Percentiles rank a stretch among this genome's conserved stretches.
These are phyloP conservation scores for Panzeria rudis DNA, from an alignment of 2,888 invertebrate genomes.

Conservation along the genomic window DNA sequence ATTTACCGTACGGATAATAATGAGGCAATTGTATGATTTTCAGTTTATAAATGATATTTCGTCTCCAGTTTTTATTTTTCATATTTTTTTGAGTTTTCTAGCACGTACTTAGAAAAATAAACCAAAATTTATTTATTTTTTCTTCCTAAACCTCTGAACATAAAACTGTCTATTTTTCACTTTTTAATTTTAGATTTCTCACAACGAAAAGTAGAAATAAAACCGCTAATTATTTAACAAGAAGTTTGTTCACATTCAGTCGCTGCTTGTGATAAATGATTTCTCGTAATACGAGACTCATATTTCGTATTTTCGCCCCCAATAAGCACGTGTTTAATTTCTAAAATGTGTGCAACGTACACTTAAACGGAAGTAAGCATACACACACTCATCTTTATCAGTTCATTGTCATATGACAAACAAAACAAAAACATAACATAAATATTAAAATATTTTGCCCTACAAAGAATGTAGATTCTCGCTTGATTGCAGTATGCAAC, in stretches of 20 bases:
- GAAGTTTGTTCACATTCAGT: constrained; percentile 22
- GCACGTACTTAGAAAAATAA: too few species aligned
- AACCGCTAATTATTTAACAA: constrained; percentile 66
- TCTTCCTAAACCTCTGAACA: too few species aligned
- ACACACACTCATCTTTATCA: constrained; percentile 10
- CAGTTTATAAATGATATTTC: too few species aligned
- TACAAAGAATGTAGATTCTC: constrained; percentile 16
- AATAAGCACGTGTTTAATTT: constrained; percentile 46
- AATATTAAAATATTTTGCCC: constrained; percentile 8
- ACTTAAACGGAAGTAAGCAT: constrained; percentile 14
- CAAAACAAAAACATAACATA: neutral
- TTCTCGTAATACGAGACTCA: too few species aligned
- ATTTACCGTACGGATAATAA: too few species aligned
- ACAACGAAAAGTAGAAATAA: constrained; percentile 6
- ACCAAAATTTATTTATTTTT: too few species aligned
- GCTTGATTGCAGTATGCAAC: too few species aligned
- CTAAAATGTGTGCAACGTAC: constrained; percentile 25
- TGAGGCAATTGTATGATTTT: too few species aligned
- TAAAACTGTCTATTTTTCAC: neutral
- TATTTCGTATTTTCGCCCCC: constrained; percentile 29
- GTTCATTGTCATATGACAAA: constrained; percentile 44
- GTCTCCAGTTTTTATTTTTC: too few species aligned
- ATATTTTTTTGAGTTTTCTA: too few species aligned
- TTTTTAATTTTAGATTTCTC: neutral
- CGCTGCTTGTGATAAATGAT: neutral